A percentile compares a stretch with the other conserved stretches of the same genome.
phyloP scores from a whole-genome alignment of 2,888 invertebrate species.

The Callosobruchus maculatus region DNA sequence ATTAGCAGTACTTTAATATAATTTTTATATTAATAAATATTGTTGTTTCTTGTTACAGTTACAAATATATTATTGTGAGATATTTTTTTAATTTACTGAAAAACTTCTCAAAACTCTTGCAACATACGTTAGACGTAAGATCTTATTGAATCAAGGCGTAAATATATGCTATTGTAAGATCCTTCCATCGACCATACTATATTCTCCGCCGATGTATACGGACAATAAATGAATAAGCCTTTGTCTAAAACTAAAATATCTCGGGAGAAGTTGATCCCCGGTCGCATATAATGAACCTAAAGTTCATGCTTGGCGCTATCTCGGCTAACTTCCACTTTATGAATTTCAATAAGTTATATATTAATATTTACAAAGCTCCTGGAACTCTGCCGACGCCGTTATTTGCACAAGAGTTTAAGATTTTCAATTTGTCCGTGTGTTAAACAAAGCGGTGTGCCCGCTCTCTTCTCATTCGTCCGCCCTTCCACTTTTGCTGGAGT shows the following conservation, averaged over 20 bases:
- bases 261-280: slow-evolving; percentile 33
- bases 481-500: background rate
- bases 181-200: background rate
- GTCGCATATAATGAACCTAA: background rate
- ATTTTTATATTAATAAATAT: too few relatives aligned
- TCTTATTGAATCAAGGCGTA: too few relatives aligned
- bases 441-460: background rate
- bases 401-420: slow-evolving; percentile 41
- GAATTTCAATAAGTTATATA: slow-evolving; percentile 46
- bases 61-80: too few relatives aligned
- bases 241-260: slow-evolving; percentile 41
- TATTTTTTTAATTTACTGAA: too few relatives aligned
- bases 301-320: slow-evolving; percentile 1
- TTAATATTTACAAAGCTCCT: slow-evolving; percentile 42
- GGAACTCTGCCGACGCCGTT: slow-evolving; percentile 27
- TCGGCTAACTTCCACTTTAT: slow-evolving; percentile 36
- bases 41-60: too few relatives aligned
- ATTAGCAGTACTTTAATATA: too few relatives aligned
- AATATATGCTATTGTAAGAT: too few relatives aligned
- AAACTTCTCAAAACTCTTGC: too few relatives aligned
- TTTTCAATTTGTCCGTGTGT: slow-evolving; percentile 12
- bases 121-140: too few relatives aligned
- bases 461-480: background rate
- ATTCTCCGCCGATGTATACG: slow-evolving; percentile 25
- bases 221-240: slow-evolving; percentile 41